Conservation (phyloP, 2,888 invertebrate species). For the Hydropsyche betteni region DNA sequence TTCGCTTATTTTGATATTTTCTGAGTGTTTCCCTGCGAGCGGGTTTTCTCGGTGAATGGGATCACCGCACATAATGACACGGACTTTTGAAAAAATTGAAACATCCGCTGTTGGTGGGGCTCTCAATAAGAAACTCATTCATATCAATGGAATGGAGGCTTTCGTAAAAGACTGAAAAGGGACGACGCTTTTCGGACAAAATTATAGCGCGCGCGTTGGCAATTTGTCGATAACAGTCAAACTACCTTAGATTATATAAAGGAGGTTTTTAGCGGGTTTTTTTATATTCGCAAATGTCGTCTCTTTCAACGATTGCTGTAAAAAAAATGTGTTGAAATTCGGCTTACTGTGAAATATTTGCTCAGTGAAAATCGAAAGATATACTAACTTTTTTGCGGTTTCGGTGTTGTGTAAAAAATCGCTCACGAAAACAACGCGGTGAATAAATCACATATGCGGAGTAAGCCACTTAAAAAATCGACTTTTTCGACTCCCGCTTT, state of each 20-base stretch:
- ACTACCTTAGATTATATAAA: neutral
- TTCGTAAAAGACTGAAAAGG: neutral
- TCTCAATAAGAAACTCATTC: neutral
- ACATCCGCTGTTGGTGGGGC: no score
- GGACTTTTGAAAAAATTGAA: no score
- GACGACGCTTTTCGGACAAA: neutral
- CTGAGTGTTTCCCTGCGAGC: no score
- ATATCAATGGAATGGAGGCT: neutral
- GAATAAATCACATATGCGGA: conserved; percentile 20
- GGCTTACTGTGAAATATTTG: no score
- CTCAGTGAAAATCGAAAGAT: neutral
- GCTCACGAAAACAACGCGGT: conserved; percentile 16
- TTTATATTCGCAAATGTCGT: no score
- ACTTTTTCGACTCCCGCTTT: neutral
- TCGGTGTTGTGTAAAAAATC: neutral
- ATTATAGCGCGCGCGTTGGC: neutral
- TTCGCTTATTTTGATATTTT: no score
- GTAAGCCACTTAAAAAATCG: conserved; percentile 23
- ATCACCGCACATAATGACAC: no score
- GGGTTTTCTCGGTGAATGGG: no score
- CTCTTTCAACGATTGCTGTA: no score
- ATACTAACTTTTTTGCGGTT: conserved; percentile 1
- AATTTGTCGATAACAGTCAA: conserved; percentile 4
- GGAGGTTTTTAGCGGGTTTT: no score
- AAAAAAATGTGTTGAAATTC: no score